Evolutionary conservation across 1,140 invertebrate genomes (phyloP).

Genomic region (Drosophila pachea): DNA sequence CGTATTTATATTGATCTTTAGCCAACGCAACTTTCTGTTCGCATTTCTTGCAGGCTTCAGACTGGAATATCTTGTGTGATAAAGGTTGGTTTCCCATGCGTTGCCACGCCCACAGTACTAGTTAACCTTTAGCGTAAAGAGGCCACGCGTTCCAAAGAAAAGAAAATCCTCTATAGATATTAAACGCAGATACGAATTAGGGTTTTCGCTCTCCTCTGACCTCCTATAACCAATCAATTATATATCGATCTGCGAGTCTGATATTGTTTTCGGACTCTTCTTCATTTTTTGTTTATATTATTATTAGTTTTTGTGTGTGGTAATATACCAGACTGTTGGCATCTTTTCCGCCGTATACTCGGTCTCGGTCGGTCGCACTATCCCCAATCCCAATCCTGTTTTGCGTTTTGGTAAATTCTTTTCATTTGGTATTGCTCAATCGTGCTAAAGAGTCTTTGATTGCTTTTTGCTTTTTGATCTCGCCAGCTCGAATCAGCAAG

Average conservation of each 20-base stretch:
- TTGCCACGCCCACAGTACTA: constrained; percentile 37
- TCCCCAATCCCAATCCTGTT: constrained; percentile 13
- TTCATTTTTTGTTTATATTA: neutral
- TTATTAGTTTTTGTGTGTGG: neutral
- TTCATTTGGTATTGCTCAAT: neutral
- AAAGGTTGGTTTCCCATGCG: constrained; percentile 69
- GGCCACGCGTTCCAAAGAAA: neutral
- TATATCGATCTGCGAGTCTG: too few relatives aligned
- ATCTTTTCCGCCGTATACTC: neutral
- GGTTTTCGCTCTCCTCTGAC: neutral
- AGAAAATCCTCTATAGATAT: neutral
- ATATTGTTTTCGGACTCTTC: neutral
- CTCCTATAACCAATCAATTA: neutral
- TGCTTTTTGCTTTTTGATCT: constrained; percentile 37
- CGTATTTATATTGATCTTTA: constrained; percentile 55
- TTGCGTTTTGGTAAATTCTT: neutral
- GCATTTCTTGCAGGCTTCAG: constrained; percentile 77
- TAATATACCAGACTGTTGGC: too few relatives aligned
- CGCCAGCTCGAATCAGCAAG: constrained; percentile 78
- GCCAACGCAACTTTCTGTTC: constrained; percentile 67
- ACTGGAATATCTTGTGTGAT: constrained; percentile 78
- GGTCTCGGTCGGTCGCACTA: constrained; percentile 20
- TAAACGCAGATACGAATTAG: neutral
- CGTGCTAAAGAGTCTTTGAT: constrained; percentile 20
- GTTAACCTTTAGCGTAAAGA: neutral